Evolutionary conservation across 53 echinoderm and acorn worm species (phyloP).

Genomic region (Mesocentrotus franciscanus): DNA sequence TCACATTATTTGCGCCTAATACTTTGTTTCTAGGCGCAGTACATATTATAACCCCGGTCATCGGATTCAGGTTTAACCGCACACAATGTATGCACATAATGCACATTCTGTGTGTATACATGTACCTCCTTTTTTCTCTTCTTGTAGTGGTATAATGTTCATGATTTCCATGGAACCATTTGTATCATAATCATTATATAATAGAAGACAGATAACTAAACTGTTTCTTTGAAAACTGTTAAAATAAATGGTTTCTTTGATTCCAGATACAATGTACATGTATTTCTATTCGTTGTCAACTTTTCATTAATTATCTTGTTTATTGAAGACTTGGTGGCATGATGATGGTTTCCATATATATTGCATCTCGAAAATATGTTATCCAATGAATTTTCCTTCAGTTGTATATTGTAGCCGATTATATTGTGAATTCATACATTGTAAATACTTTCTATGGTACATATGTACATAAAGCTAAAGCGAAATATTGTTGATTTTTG

Average conservation of each 20-base stretch:
- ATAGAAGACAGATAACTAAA: background rate
- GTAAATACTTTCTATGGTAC: conserved; percentile 38
- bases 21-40: too few species aligned
- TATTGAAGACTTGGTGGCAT: background rate
- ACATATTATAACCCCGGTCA: too few species aligned
- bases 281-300: background rate
- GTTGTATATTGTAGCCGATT: background rate
- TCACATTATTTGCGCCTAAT: too few species aligned
- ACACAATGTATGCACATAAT: too few species aligned
- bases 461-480: conserved; percentile 47
- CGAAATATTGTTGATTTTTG: conserved; percentile 23
- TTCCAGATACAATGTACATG: background rate
- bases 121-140: background rate
- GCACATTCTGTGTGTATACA: too few species aligned
- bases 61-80: too few species aligned
- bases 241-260: background rate
- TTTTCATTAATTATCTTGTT: background rate
- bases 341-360: background rate
- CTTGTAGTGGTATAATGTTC: background rate
- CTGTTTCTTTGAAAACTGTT: background rate
- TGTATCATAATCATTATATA: background rate
- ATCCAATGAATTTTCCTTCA: conserved; percentile 15
- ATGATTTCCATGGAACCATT: background rate
- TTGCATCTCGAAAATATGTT: conserved; percentile 21
- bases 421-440: conserved; percentile 1